Base-by-base conservation (phyloP, 2,888 invertebrate genomes). In the Acrobasis suavella region DNA sequence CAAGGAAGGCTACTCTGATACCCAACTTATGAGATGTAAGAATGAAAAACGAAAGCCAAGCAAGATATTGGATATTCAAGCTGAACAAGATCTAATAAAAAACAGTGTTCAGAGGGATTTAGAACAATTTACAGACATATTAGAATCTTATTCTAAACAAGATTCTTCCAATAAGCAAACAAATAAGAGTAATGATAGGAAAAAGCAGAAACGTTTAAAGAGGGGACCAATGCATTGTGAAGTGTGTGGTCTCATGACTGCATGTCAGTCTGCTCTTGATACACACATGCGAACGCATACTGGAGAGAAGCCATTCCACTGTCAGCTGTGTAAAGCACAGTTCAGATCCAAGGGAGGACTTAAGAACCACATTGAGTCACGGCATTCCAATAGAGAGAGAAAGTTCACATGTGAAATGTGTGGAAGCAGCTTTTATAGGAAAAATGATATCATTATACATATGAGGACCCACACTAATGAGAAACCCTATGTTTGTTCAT, bases 341-440 rank as follows among this genome's bases (percentile, higher is more conserved):
- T 92, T 84, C 59, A 74, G 80, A 14, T 75, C 85, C 0, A 89
- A 88, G 66, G 89, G 89, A 0, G 78, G 85, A 7, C 68, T 91
- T 1, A 83, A 85, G 56, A 77, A 89, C 37, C 92, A 92, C 65
- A 74, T 77, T 16, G 77, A 80, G 66, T 83, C 81, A 0, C 80
- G 77, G 55, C 91, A 91, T 64, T 69, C 70, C 0, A 68, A 81
- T 16, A 75, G 90, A 66, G 87, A 88, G 66, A 71, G 86, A 1
- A 86, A 81, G 62, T 92, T 85, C 58, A 84, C 82, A 3, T 92
- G 92, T 73, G 91, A 92, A 65, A 86, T 83, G 0, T 92, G 92
- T 64, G 92, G 92, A 0, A 87, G 82, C 62, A 86, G 85, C 60
- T 92, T 92, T 65, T 84, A 78, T 60, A 78, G 83, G 10, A 89